Base-by-base conservation (phyloP, 2,113 vertebrate species). In the Eupsittula cactorum region DNA sequence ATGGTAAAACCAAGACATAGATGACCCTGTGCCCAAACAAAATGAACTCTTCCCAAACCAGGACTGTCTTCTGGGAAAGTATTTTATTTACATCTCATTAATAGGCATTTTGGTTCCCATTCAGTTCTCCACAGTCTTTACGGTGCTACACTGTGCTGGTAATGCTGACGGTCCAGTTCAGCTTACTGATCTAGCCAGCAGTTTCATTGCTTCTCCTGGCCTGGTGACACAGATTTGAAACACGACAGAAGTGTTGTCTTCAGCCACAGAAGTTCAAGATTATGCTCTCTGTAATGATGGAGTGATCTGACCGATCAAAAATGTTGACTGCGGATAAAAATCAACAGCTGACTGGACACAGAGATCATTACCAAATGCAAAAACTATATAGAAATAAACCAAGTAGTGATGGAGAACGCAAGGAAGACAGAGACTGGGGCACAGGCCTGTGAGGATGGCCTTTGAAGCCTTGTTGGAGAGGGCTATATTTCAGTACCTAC, bases 181-280 rank as follows among this genome's bases (percentile, higher is more conserved):
- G 21, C 18, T 35, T 50, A 37, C 33, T 31, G 52, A 68, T 49
- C n/a, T 17, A 35, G 39, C 68, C 46, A 78, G 64, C n/a, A 67
- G 33, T 60, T 29, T 31, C 35, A 75, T 31, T 2, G 6, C 29
- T 44, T 21, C 31, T 25, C 16, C 0, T 0, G 0, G 9, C 35
- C 31, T 55, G 46, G 10, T 67, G 23, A 31, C 90, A 64, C 23
- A 57, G 25, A 41, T 63, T 9, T 68, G 33, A 73, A 86, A 92
- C 44, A 46, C 8, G 16, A 39, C 24, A 39, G 9, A 55, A 69
- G 31, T 16, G 39, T 9, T 82, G 29, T 29, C 57, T 89, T 80
- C 37, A 82, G 53, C 53, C 27, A 63, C 31, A 44, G 19, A 76
- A 82, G 37, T 62, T 87, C 12, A 31, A 68, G 35, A 57, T 24